These are phyloP conservation scores for Grus americana DNA, from an alignment of 2,113 vertebrate genomes.

Conservation along the genomic window DNA sequence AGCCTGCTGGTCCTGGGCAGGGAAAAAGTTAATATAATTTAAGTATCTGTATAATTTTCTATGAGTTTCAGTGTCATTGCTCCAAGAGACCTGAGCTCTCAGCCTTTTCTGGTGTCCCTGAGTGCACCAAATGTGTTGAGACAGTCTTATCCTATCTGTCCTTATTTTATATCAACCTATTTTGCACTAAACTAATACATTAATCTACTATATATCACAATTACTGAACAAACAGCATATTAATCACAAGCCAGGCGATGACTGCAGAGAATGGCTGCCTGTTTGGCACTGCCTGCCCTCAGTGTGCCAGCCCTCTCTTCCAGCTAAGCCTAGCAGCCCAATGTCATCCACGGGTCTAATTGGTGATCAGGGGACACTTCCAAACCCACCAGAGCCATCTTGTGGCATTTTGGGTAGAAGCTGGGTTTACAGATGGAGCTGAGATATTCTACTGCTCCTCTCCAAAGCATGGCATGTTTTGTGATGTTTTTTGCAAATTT, in stretches of 20 bases:
- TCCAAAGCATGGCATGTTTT: not conserved
- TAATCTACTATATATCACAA: not conserved
- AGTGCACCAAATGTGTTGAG: not conserved
- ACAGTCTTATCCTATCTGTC: not conserved
- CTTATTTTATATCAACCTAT: not conserved
- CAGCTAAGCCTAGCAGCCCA: not conserved
- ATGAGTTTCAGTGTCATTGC: not conserved
- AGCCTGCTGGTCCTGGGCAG: not conserved
- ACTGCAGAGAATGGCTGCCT: not conserved
- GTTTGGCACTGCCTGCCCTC: not conserved
- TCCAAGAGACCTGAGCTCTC: not conserved
- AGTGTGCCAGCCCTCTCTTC: not conserved
- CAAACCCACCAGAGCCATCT: constrained; percentile 28
- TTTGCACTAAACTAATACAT: not conserved
- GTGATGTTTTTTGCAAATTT: not conserved
- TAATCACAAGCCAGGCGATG: not conserved
- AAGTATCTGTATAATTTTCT: not conserved
- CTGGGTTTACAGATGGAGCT: not conserved
- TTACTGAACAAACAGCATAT: not conserved
- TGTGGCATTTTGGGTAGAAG: not conserved
- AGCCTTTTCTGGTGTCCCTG: not conserved
- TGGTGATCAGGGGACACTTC: not conserved
- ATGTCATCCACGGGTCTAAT: not conserved
- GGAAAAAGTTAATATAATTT: not conserved
- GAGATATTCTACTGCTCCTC: not conserved